Conservation (phyloP, 2,888 invertebrate species). For the Drosophila subquinaria region DNA sequence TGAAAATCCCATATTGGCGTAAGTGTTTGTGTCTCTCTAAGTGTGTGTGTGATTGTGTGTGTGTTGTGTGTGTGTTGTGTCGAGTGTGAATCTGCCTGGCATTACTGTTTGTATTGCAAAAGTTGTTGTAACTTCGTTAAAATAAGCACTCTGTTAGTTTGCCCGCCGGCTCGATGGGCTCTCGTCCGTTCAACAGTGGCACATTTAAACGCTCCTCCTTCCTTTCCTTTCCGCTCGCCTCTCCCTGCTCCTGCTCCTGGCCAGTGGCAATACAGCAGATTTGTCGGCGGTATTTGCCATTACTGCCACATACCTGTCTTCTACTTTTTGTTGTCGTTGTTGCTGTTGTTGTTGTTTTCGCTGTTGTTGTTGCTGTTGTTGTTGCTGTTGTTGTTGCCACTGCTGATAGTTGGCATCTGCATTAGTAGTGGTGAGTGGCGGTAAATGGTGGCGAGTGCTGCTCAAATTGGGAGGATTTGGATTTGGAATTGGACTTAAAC, state of each 20-base stretch:
- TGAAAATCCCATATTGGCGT: conserved; percentile 44
- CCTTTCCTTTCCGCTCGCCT: neutral
- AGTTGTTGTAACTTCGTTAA: conserved; percentile 80
- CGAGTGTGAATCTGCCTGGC: conserved; percentile 62
- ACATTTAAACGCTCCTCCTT: conserved; percentile 6
- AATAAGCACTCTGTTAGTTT: conserved; percentile 81
- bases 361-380: conserved; percentile 23
- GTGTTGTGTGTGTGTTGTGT: neutral
- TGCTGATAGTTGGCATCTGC: conserved; percentile 75
- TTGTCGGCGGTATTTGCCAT: conserved; percentile 78
- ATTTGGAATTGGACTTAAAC: conserved; percentile 43
- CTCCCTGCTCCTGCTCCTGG: conserved; percentile 12
- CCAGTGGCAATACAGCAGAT: conserved; percentile 75
- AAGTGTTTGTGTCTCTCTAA: conserved; percentile 17
- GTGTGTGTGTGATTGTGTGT: neutral
- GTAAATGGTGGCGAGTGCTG: conserved; percentile 55
- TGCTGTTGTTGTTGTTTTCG: no score
- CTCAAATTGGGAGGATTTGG: conserved; percentile 73
- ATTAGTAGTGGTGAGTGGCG: conserved; percentile 76
- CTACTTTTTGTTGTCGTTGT: conserved; percentile 7
- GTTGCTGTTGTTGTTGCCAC: conserved; percentile 28
- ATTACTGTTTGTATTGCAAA: conserved; percentile 81
- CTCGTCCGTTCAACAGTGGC: no score
- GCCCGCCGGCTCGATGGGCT: no score
- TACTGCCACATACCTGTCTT: conserved; percentile 58